phyloP scores from a whole-genome alignment of 2,797 vertebrate species.

The Esox masquinongy region DNA sequence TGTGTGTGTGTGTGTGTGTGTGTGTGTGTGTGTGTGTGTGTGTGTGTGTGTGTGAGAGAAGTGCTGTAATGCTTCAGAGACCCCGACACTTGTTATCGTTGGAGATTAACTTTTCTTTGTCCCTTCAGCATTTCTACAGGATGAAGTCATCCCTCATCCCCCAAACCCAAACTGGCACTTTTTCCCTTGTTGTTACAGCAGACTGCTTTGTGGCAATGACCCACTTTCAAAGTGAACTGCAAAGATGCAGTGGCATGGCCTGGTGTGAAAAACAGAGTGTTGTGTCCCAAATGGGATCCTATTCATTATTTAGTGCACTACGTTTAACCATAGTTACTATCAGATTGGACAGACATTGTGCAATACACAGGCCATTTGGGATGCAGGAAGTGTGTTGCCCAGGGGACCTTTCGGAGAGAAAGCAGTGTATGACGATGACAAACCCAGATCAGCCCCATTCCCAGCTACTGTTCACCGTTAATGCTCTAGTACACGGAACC shows the following conservation, averaged over 20 bases:
- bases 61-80: constrained; percentile 13
- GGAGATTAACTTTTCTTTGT: constrained; percentile 57
- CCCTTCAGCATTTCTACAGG: constrained; percentile 52
- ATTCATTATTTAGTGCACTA: neutral
- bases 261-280: constrained; percentile 20
- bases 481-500: neutral
- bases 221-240: constrained; percentile 46
- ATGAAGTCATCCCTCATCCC: constrained; percentile 58
- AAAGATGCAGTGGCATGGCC: constrained; percentile 22
- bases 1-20: no score
- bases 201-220: constrained; percentile 51
- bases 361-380: neutral
- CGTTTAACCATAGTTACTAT: neutral
- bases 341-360: neutral
- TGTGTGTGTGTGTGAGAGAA: constrained; percentile 4
- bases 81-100: constrained; percentile 48
- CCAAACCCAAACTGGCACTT: constrained; percentile 35
- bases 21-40: constrained; percentile 1
- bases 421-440: constrained; percentile 48
- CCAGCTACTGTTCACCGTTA: neutral
- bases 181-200: constrained; percentile 32
- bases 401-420: constrained; percentile 20
- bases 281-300: neutral
- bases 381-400: constrained; percentile 6
- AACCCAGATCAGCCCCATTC: constrained; percentile 4